A percentile compares a stretch with the other conserved stretches of the same genome.
phyloP scores from a whole-genome alignment of 2,797 vertebrate species.

The Iguana delicatissima region DNA sequence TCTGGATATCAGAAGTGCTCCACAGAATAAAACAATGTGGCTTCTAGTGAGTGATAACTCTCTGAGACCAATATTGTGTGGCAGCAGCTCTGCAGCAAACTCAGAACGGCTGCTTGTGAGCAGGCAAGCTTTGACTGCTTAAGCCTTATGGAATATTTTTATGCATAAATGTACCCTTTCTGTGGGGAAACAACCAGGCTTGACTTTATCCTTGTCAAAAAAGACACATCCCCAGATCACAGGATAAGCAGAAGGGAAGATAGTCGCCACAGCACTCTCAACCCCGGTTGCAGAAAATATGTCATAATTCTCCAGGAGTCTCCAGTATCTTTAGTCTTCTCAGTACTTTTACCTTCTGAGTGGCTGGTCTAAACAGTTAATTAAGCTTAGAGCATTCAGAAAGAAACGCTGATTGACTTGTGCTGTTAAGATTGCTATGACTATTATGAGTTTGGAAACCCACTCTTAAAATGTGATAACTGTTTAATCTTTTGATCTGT shows the following conservation, averaged over 20 bases:
- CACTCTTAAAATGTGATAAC: background rate
- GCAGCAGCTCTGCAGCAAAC: slow-evolving; percentile 66
- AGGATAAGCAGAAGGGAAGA: slow-evolving; percentile 16
- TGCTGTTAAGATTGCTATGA: background rate
- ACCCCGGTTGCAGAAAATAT: background rate
- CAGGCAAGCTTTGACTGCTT: slow-evolving; percentile 25
- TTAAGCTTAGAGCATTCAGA: background rate
- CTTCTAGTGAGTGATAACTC: slow-evolving; percentile 58
- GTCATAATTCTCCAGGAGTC: background rate
- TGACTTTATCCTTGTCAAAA: slow-evolving; percentile 68
- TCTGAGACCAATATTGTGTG: slow-evolving; percentile 59
- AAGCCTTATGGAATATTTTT: slow-evolving; percentile 42
- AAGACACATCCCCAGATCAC: slow-evolving; percentile 45
- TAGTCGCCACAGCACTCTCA: background rate
- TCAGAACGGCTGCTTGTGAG: slow-evolving; percentile 64
- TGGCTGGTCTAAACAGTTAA: background rate
- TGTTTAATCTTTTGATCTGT: background rate
- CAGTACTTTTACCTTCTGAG: background rate
- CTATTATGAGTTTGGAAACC: background rate
- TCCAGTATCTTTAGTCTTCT: background rate
- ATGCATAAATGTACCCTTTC: slow-evolving; percentile 53
- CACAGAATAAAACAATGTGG: slow-evolving; percentile 52
- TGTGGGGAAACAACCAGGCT: slow-evolving; percentile 43
- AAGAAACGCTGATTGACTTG: background rate
- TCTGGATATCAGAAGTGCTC: background rate